These are phyloP conservation scores for Anastatus disparis DNA, from an alignment of 1,140 invertebrate species.

Conservation along the genomic window DNA sequence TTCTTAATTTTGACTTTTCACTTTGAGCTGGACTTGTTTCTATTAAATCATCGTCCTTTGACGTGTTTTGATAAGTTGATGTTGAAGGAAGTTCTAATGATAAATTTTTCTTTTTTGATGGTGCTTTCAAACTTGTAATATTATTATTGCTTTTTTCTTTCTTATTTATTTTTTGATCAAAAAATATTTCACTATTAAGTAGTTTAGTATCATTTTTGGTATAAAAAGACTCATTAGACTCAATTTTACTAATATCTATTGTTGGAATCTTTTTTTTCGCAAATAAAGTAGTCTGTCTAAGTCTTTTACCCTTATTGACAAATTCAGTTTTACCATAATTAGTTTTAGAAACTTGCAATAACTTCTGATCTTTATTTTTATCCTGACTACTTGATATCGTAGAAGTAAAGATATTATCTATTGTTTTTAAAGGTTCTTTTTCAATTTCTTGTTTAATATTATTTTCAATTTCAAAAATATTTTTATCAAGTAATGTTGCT, in stretches of 20 bases:
- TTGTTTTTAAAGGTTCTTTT: conserved; percentile 3
- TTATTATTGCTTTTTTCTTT: not conserved
- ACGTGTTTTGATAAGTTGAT: no score
- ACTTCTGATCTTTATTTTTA: not conserved
- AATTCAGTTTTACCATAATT: conserved; percentile 23
- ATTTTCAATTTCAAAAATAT: not conserved
- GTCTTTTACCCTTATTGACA: conserved; percentile 21
- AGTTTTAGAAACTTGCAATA: conserved; percentile 28
- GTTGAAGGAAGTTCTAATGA: no score
- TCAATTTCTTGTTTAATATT: not conserved
- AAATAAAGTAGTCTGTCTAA: conserved; percentile 30
- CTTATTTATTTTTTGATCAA: not conserved
- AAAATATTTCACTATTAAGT: not conserved
- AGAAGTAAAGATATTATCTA: not conserved
- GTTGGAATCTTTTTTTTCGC: conserved; percentile 19
- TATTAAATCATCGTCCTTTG: conserved; percentile 27
- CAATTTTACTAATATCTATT: conserved; percentile 29
- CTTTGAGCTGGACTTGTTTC: conserved; percentile 24
- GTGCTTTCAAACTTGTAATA: not conserved
- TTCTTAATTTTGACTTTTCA: conserved; percentile 37
- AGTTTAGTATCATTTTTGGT: not conserved
- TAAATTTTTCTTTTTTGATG: not conserved
- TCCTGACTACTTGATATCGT: not conserved
- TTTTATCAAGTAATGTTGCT: not conserved
- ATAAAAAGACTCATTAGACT: not conserved